Evolutionary conservation across 2,888 invertebrate species (phyloP), one percentile per base, ranked within the genome.

Genomic region (Drymonia ruficornis): DNA sequence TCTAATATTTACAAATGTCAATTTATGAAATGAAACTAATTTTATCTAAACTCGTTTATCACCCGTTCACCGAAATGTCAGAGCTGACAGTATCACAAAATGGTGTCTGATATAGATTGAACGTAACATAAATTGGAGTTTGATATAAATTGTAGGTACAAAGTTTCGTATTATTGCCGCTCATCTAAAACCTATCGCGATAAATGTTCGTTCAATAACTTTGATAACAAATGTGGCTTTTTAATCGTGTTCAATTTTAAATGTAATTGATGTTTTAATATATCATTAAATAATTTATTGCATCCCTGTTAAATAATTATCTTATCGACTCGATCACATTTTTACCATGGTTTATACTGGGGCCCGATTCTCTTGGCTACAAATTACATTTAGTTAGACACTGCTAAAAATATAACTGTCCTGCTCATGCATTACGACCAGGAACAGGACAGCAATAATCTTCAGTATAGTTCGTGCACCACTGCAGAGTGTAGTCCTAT

Each of bases 21-120:
- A 18, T 43, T 13, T 43, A 16, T 16, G 16, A 43, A 43, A 43
- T 43, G 12, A 43, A 19, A 19, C 13, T 43, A 43, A 43, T 19
- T 19, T 8, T 0, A 42, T 18, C 19, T 19, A 19, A 13, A 19
- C 43, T 52, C 53, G 55, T 63, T 63, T 61, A 55, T 50, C 63
- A 67, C 49, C 60, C 63, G 59, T 63, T 53, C 52, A 55, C 67
- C 63, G 56, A 60, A 50, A 64, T 49, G 59, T 61, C 67, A 70
- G 18, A 42, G 42, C 15, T 18, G 42, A 42, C 42, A 42, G 16
- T 5, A 8, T 15, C 38, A 40, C 9, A 40, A 40, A 40, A n/a
- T 40, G 15, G 15, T 15, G 31, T 40, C 15, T 40, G 38, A 40
- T 40, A 40, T n/a, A 40, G 15, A 15, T 15, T 40, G 38, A 15